phyloP scores from a whole-genome alignment of 2,888 invertebrate genomes.

The Orthonevra nobilis region DNA sequence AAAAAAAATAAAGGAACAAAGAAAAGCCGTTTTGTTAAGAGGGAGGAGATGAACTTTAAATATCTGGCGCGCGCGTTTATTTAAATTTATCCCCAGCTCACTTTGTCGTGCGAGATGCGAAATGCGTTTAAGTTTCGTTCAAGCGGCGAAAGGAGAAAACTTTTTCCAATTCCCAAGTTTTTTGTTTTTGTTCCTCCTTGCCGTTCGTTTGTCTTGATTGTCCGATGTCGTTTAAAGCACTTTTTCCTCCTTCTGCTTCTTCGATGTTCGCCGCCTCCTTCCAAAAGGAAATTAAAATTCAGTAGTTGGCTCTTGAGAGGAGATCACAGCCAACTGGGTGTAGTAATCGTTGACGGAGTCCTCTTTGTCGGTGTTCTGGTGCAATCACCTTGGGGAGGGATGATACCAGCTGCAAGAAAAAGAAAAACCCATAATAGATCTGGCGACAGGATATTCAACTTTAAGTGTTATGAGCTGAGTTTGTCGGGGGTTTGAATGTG shows the following conservation, averaged over 20 bases:
- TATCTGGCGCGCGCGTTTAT: slow-evolving; percentile 53
- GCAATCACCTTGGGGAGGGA: background rate
- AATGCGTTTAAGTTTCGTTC: slow-evolving; percentile 67
- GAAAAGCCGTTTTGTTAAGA: no score
- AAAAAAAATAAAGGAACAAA: slow-evolving; percentile 9
- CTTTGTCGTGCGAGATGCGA: slow-evolving; percentile 37
- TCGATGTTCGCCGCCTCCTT: slow-evolving; percentile 40
- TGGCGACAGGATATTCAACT: slow-evolving; percentile 1
- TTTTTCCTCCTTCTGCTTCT: background rate
- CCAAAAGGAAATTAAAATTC: slow-evolving; percentile 59
- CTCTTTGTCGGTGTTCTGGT: slow-evolving; percentile 6
- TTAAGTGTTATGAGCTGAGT: slow-evolving; percentile 10
- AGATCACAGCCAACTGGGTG: slow-evolving; percentile 16
- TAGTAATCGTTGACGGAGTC: slow-evolving; percentile 19
- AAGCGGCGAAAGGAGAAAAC: slow-evolving; percentile 55
- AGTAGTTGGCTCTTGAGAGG: slow-evolving; percentile 31
- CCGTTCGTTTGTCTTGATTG: slow-evolving; percentile 6
- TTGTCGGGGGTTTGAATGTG: background rate
- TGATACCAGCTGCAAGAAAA: background rate
- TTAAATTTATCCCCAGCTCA: slow-evolving; percentile 53
- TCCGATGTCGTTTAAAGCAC: slow-evolving; percentile 9
- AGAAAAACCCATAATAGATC: no score
- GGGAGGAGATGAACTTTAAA: slow-evolving; percentile 27
- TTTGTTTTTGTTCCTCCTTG: slow-evolving; percentile 3
- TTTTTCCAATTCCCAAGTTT: slow-evolving; percentile 55